phyloP scores from a whole-genome alignment of 1,140 invertebrate species.

The Drosophila micromelanica region DNA sequence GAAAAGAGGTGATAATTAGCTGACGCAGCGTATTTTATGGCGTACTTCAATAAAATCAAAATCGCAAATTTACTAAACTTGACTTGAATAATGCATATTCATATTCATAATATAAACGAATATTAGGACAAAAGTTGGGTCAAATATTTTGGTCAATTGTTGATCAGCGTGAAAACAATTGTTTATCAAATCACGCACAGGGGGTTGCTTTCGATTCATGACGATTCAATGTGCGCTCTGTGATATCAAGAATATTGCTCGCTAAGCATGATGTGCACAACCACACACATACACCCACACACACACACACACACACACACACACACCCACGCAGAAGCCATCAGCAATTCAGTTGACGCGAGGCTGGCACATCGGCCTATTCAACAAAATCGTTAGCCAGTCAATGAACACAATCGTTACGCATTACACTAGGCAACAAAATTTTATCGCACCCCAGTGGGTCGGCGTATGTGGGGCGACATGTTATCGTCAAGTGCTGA shows the following conservation, averaged over 20 bases:
- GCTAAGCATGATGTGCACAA: slow-evolving; percentile 60
- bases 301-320: slow-evolving; percentile 1
- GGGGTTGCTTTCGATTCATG: slow-evolving; percentile 56
- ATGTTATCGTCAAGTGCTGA: slow-evolving; percentile 71
- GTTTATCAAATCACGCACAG: slow-evolving; percentile 52
- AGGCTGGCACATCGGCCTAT: slow-evolving; percentile 62
- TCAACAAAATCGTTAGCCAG: slow-evolving; percentile 74
- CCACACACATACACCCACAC: background rate
- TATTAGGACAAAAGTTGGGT: background rate
- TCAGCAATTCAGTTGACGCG: slow-evolving; percentile 17
- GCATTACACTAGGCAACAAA: slow-evolving; percentile 76
- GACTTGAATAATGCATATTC: too few relatives aligned
- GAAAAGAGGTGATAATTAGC: too few relatives aligned
- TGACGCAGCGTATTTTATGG: too few relatives aligned
- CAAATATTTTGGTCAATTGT: slow-evolving; percentile 1
- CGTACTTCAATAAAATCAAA: too few relatives aligned
- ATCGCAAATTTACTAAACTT: too few relatives aligned
- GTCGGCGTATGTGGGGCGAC: background rate
- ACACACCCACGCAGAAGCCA: slow-evolving; percentile 5
- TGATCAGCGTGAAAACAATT: slow-evolving; percentile 23
- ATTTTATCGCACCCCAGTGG: slow-evolving; percentile 66
- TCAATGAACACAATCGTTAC: slow-evolving; percentile 76
- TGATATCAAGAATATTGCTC: slow-evolving; percentile 65
- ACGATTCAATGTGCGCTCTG: slow-evolving; percentile 49
- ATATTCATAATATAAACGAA: background rate